phyloP scores from a whole-genome alignment of 2,113 vertebrate genomes.

The Podarcis cretensis region DNA sequence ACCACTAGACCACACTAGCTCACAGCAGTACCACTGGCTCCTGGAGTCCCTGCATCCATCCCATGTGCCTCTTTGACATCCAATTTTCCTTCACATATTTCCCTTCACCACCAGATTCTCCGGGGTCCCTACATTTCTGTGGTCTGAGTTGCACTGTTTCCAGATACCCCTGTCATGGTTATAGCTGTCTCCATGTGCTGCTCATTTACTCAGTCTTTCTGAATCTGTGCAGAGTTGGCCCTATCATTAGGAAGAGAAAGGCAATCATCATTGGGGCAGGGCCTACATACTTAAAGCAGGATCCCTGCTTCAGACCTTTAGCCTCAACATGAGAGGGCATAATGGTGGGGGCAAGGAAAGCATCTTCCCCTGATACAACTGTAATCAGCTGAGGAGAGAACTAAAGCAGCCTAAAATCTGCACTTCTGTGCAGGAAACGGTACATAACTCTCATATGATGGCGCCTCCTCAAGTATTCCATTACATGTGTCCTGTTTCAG shows the following conservation, averaged over 20 bases:
- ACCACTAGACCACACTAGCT: background rate
- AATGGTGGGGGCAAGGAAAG: too few relatives aligned
- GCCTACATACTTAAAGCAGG: too few relatives aligned
- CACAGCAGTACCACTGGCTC: background rate
- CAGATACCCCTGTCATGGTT: background rate
- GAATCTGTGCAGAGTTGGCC: background rate
- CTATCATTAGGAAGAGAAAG: too few relatives aligned
- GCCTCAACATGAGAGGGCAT: too few relatives aligned
- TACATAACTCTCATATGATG: background rate
- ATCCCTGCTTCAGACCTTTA: too few relatives aligned
- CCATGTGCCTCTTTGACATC: background rate
- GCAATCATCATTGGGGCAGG: too few relatives aligned
- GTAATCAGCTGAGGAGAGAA: too few relatives aligned
- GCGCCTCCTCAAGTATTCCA: background rate
- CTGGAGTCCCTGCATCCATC: background rate
- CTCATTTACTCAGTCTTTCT: background rate
- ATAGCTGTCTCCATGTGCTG: background rate
- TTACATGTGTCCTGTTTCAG: background rate
- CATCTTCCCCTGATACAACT: too few relatives aligned
- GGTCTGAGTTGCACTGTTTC: background rate
- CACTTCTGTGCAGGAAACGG: background rate
- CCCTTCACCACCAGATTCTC: background rate
- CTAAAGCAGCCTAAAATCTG: too few relatives aligned
- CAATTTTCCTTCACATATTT: background rate
- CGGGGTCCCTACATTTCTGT: background rate